phyloP scores from a whole-genome alignment of 2,888 invertebrate genomes.

The Drosophila anomelani region DNA sequence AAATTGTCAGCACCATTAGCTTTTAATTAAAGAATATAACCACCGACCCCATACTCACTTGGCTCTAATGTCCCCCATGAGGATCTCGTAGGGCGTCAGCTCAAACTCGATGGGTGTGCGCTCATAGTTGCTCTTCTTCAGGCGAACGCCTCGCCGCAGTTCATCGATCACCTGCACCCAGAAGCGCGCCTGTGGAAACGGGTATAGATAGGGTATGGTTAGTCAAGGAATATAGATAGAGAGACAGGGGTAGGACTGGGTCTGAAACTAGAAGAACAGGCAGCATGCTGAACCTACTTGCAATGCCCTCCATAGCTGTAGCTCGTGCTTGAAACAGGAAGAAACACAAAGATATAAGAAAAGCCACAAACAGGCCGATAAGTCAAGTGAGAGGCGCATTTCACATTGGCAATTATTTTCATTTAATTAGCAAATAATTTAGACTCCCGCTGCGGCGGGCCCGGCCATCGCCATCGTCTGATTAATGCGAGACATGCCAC shows the following conservation, averaged over 20 bases:
- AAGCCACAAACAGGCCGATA: conserved; percentile 1
- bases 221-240: not conserved
- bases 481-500: conserved; percentile 33
- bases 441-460: conserved; percentile 47
- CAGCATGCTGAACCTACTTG: conserved; percentile 87
- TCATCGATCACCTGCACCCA: conserved; percentile 98
- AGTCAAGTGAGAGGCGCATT: conserved; percentile 33
- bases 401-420: conserved; percentile 61
- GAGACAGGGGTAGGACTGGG: not conserved
- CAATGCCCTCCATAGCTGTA: conserved; percentile 91
- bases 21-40: not conserved
- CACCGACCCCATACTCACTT: conserved; percentile 84
- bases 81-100: conserved; percentile 97
- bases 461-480: conserved; percentile 30
- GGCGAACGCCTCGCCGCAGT: conserved; percentile 94
- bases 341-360: conserved; percentile 7
- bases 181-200: conserved; percentile 91
- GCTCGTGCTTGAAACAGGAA: conserved; percentile 83
- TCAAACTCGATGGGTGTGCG: conserved; percentile 95
- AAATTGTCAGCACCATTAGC: not conserved
- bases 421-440: conserved; percentile 69
- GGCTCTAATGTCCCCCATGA: conserved; percentile 97
- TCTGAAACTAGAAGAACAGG: conserved; percentile 5
- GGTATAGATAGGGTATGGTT: conserved; percentile 3
- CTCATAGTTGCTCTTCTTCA: conserved; percentile 93